Evolutionary conservation across 2,113 vertebrate species (phyloP).

Genomic region (Desmodus rotundus): DNA sequence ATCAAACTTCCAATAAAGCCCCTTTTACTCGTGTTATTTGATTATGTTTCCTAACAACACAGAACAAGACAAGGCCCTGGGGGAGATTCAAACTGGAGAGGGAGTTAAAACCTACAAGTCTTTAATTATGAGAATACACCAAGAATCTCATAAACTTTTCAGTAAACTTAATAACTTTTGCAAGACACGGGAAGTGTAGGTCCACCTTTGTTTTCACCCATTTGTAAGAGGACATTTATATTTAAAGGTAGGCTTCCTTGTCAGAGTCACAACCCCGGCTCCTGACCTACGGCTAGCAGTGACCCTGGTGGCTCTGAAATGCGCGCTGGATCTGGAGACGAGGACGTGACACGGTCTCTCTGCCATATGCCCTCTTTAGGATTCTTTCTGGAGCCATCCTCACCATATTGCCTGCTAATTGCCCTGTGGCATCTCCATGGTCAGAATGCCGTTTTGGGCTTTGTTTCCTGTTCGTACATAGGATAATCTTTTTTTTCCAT

Average conservation of each 20-base stretch:
- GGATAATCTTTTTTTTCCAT: slow-evolving; percentile 82
- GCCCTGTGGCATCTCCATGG: slow-evolving; percentile 69
- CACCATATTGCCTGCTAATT: slow-evolving; percentile 60
- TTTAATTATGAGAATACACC: slow-evolving; percentile 43
- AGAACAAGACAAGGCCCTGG: slow-evolving; percentile 26
- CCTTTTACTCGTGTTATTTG: slow-evolving; percentile 31
- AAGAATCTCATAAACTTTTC: background rate
- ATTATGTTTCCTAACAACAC: slow-evolving; percentile 37
- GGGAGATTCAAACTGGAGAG: slow-evolving; percentile 34
- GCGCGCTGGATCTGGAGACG: background rate
- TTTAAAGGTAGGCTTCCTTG: background rate
- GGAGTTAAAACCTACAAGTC: slow-evolving; percentile 39
- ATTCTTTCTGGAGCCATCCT: background rate
- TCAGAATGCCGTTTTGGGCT: slow-evolving; percentile 78
- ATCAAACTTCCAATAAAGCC: background rate
- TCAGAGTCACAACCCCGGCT: background rate
- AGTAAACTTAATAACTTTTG: background rate
- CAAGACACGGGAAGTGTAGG: fast-evolving
- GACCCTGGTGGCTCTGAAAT: background rate
- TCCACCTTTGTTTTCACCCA: background rate
- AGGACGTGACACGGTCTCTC: background rate
- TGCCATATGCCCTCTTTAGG: slow-evolving; percentile 28
- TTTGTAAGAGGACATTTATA: background rate
- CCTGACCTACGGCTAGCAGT: background rate
- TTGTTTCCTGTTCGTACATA: slow-evolving; percentile 74